Conservation (phyloP, 2,888 invertebrate genomes). For the Operophtera brumata region DNA sequence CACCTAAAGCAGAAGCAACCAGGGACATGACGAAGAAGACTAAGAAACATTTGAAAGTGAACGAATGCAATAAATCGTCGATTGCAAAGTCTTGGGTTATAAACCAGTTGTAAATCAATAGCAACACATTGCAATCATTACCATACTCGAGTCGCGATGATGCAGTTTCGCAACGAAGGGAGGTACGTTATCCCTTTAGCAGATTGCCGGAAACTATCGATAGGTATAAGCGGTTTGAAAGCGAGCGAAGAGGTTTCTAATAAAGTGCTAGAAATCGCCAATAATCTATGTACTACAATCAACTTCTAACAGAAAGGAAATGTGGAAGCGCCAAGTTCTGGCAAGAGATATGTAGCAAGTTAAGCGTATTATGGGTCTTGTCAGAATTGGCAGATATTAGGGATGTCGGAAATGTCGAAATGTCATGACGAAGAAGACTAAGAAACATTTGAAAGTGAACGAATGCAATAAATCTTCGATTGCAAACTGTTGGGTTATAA, state of each 20-base stretch:
- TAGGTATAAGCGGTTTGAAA: neutral
- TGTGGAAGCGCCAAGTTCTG: too few species aligned
- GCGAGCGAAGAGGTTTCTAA: neutral
- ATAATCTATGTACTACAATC: too few species aligned
- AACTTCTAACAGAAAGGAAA: too few species aligned
- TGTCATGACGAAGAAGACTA: too few species aligned
- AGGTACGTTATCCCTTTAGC: conserved; percentile 11
- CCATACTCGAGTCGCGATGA: neutral
- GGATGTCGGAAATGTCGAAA: too few species aligned
- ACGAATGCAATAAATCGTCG: neutral
- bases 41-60: neutral
- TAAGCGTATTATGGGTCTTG: too few species aligned
- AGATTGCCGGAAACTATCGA: conserved; percentile 15
- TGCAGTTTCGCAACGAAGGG: conserved; percentile 11
- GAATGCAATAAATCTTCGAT: neutral
- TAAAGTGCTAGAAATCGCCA: neutral
- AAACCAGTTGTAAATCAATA: neutral
- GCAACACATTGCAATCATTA: neutral
- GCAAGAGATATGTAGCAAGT: too few species aligned
- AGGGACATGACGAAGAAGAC: too few species aligned
- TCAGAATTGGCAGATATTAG: too few species aligned
- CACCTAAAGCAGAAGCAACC: too few species aligned
- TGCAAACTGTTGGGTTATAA: neutral
- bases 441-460: neutral
- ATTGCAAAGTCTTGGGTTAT: neutral